phyloP scores from a whole-genome alignment of 2,888 invertebrate species.

The Hoplodrina blanda region DNA sequence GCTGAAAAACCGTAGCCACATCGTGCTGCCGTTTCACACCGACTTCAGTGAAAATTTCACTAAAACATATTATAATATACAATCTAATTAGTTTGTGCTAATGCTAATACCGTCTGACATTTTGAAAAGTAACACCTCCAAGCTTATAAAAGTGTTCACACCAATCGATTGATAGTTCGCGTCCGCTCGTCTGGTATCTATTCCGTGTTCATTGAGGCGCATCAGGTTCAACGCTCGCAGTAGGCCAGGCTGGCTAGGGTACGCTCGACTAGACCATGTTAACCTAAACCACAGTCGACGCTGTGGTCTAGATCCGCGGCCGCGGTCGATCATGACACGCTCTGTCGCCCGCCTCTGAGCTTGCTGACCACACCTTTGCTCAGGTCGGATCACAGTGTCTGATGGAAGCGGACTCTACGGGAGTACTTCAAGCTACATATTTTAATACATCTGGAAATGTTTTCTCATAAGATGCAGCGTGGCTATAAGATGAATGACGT shows the following conservation, averaged over 20 bases:
- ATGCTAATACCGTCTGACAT: neutral
- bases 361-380: conserved; percentile 62
- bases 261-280: conserved; percentile 55
- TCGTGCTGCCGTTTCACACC: neutral
- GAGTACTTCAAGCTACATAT: neutral
- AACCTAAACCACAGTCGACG: conserved; percentile 55
- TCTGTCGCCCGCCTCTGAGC: conserved; percentile 76
- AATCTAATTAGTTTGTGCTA: neutral
- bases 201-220: conserved; percentile 61
- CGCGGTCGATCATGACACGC: conserved; percentile 78
- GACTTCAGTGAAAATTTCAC: neutral
- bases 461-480: neutral
- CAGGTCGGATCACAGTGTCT: conserved; percentile 15
- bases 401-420: conserved; percentile 21
- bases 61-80: neutral
- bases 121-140: neutral
- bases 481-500: neutral
- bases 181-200: conserved; percentile 53
- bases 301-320: conserved; percentile 71
- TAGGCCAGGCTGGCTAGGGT: conserved; percentile 54
- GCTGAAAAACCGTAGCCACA: neutral
- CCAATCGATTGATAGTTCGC: conserved; percentile 37
- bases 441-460: neutral
- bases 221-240: conserved; percentile 69
- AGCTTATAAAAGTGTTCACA: conserved; percentile 24